A percentile compares a stretch with the other conserved stretches of the same genome.
These are phyloP conservation scores for Cuculus canorus DNA, from an alignment of 2,797 vertebrate genomes.

Conservation along the genomic window DNA sequence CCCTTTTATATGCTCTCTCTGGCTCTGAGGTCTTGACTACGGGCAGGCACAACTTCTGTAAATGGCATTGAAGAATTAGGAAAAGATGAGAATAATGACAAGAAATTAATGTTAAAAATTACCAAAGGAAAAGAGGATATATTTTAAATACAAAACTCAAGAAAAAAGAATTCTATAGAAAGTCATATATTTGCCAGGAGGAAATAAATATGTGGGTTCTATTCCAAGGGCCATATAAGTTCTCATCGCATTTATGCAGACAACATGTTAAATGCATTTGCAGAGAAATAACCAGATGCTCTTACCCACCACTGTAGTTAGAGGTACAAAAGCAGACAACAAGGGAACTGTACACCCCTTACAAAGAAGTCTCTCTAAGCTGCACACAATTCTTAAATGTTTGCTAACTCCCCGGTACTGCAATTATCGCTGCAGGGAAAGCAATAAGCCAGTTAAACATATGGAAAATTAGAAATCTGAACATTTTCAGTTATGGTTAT, in stretches of 20 bases:
- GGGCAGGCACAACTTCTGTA: neutral
- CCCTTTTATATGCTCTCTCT: neutral
- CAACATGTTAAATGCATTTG: neutral
- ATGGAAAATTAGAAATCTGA: neutral
- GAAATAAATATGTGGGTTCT: neutral
- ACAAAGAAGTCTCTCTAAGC: neutral
- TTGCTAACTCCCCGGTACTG: neutral
- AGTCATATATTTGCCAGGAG: neutral
- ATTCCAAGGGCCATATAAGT: neutral
- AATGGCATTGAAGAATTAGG: neutral
- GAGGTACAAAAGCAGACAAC: neutral
- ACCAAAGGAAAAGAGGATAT: neutral
- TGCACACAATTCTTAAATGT: neutral
- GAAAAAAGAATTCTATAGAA: neutral
- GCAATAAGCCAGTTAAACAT: neutral
- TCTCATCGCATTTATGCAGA: neutral
- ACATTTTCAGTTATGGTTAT: neutral
- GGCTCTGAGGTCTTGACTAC: neutral
- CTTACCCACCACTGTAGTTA: neutral
- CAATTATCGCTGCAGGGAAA: neutral
- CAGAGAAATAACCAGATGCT: slow-evolving; percentile 7
- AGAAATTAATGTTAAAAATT: neutral
- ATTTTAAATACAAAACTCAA: neutral
- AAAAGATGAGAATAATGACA: neutral
- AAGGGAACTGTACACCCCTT: neutral